Evolutionary conservation across 2,888 invertebrate genomes (phyloP).

Genomic region (Pammene aurita): DNA sequence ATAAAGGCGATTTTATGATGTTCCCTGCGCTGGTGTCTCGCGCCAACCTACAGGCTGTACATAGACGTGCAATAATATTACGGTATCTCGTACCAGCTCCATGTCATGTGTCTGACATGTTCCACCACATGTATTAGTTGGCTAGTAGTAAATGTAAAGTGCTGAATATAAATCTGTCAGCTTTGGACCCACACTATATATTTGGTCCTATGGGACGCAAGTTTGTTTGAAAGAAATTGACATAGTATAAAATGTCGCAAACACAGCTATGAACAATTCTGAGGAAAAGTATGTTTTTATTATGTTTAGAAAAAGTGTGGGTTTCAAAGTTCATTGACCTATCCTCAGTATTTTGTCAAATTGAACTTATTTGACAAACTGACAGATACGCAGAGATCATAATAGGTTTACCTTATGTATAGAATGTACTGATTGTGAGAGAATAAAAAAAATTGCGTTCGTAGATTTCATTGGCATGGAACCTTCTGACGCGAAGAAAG

Average conservation of each 20-base stretch:
- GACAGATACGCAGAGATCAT: background rate
- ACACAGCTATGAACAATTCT: background rate
- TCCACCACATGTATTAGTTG: slow-evolving; percentile 12
- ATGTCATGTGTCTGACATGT: background rate
- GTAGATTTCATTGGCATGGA: background rate
- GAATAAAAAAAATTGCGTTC: background rate
- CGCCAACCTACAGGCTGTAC: slow-evolving; percentile 36
- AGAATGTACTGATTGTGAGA: background rate
- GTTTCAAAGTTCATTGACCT: background rate
- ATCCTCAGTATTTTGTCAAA: slow-evolving; percentile 5
- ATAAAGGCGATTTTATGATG: background rate
- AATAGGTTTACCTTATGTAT: background rate
- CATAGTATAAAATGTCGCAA: background rate
- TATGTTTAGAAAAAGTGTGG: background rate
- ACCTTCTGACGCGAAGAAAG: background rate
- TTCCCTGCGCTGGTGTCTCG: slow-evolving; percentile 18
- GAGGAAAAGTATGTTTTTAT: background rate
- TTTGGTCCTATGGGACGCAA: no score
- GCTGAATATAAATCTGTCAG: slow-evolving; percentile 9
- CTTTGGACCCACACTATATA: slow-evolving; percentile 4
- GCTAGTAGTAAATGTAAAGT: slow-evolving; percentile 17
- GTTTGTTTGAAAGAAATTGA: background rate
- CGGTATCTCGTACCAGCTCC: slow-evolving; percentile 14
- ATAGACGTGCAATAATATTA: slow-evolving; percentile 39
- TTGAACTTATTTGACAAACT: background rate